Base-by-base conservation (phyloP, 2,888 invertebrate genomes). In the Augiades crinisus region DNA sequence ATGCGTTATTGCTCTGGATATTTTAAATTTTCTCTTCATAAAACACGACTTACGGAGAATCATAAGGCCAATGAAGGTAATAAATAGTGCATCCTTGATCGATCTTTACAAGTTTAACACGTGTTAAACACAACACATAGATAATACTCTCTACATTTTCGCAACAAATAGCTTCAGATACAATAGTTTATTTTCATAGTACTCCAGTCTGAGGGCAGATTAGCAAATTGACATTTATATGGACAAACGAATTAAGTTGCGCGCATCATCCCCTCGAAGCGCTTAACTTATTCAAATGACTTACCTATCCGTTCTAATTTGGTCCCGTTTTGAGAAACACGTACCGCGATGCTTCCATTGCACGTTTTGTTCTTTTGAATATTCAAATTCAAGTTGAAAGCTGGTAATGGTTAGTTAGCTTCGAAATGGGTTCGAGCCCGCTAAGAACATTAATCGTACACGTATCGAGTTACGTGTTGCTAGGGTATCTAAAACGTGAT, bases 371-470 rank as follows among this genome's bases (percentile, higher is more conserved):
- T 62, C 70, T 68, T 74, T 67, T 68, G 68, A 74, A 81, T 81
- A 85, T 85, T 81, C 81, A 85, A 84, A 84, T 79, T 64, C 60
- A 64, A 68, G 69, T 75, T 77, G 78, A 79, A 75, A 75, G 72
- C 70, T 61, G 57, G 82, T 71, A 75, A 83, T 75, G 86, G 81
- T 84, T 84, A 77, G 81, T 82, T 84, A 81, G 72, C 65, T 69
- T 65, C 62, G 71, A 70, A 72, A 81, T 78, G 73, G 73, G 73
- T 72, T 68, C 71, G 65, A 60, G 56, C 54, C 50, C 60, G 59
- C 57, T 60, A 62, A 67, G 66, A 66, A 76, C 76, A 72, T 78
- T 82, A 83, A 84, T 84, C 81, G 80, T 81, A 72, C 78, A 78
- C 78, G 78, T 80, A 83, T 85, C 76, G 73, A 69, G 78, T 84